Base-by-base conservation (phyloP, 2,888 invertebrate species). In the Prenolepis imparis region DNA sequence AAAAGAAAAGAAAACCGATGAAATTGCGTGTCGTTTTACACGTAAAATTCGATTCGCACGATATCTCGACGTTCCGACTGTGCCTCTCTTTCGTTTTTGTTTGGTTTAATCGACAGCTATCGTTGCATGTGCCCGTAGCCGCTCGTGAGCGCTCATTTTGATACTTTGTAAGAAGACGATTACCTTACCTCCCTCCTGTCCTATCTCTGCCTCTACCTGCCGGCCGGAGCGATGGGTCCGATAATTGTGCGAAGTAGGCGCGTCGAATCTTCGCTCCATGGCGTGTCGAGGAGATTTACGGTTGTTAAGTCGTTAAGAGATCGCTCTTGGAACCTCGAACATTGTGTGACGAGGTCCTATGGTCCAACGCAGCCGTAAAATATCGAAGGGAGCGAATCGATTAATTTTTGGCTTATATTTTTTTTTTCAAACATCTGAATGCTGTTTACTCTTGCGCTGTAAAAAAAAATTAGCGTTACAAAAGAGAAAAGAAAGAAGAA, bases 71-170 rank as follows among this genome's bases (percentile, higher is more conserved):
- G 44, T 70, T 68, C 68, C 78, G 70, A 78, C 59, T 78, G 78
- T 36, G 36, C 36, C 36, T 36, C 39, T 78, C 59, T 59, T 44
- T 36, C 36, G 12, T 55, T 32, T 44, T 36, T 15, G 18, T 73
- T 67, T 78, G 57, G 63, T 70, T 83, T 83, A 78, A 83, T 80
- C 70, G 80, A 83, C 44, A 83, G 48, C 28, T 36, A 36, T 6
- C 61, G 63, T 41, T 48, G 59, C 67, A 64, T 80, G 59, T 39
- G 41, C 1, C 41, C 21, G 70, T 21, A 28, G 75, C n/a, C 18
- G 44, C 28, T 28, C 12, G 57, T 12, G 66, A 39, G 57, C 32
- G 61, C 48, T 12, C 73, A 12, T 63, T 63, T 75, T 12, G 81
- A 78, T 78, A 78, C 32, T 61, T 32, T 59, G 12, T 68, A 44